Conservation (phyloP, 2,113 vertebrate species). For the Cromileptes altivelis region DNA sequence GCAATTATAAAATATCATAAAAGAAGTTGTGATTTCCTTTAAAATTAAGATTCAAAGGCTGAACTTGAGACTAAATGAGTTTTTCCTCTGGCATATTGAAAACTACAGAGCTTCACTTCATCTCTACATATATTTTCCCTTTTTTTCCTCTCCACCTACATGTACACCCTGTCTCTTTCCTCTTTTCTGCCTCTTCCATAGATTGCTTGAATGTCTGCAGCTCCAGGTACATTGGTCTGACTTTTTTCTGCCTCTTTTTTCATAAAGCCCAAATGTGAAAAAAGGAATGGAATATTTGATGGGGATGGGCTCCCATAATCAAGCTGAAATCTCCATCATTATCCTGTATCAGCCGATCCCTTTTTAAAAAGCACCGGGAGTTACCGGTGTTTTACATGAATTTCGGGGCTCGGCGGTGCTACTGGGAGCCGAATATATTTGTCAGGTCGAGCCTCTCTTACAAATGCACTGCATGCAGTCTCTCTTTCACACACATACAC, state of each 20-base stretch:
- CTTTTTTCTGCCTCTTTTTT: slow-evolving; percentile 14
- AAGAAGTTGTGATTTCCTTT: not conserved
- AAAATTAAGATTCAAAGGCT: slow-evolving; percentile 1
- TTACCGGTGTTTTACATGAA: slow-evolving; percentile 81
- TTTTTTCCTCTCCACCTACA: not conserved
- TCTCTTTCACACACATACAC: slow-evolving; percentile 7
- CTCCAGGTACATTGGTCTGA: slow-evolving; percentile 52
- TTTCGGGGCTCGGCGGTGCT: slow-evolving; percentile 68
- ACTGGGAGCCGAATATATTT: slow-evolving; percentile 80
- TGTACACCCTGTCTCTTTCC: not conserved
- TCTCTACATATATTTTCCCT: not conserved
- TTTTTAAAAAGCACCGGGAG: slow-evolving; percentile 78
- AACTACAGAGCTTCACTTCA: not conserved
- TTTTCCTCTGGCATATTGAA: not conserved
- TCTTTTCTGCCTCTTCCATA: slow-evolving; percentile 35
- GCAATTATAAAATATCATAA: not conserved
- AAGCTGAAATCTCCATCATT: slow-evolving; percentile 82
- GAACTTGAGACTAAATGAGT: not conserved
- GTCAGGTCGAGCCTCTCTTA: slow-evolving; percentile 68
- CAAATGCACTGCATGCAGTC: slow-evolving; percentile 54
- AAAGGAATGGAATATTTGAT: slow-evolving; percentile 80
- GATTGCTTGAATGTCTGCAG: slow-evolving; percentile 53
- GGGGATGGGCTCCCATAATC: slow-evolving; percentile 78
- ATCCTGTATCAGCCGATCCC: slow-evolving; percentile 79
- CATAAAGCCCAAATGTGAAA: slow-evolving; percentile 42